A percentile compares a stretch with the other conserved stretches of the same genome.
phyloP scores from a whole-genome alignment of 1,140 invertebrate species.

The Drosophila miranda region DNA sequence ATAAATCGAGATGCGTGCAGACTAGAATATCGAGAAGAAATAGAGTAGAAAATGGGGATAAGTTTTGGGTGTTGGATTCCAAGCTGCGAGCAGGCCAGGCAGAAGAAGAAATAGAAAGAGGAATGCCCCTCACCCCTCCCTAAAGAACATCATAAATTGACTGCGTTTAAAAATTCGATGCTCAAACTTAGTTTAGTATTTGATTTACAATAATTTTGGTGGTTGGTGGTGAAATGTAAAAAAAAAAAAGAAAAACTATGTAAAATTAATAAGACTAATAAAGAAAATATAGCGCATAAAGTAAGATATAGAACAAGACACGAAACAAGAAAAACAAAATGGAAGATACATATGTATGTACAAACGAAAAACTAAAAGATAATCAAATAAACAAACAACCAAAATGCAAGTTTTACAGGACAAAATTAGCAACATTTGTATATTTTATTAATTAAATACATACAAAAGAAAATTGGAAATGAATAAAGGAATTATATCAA shows the following conservation, averaged over 20 bases:
- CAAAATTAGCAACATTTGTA: conserved; percentile 66
- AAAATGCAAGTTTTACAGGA: conserved; percentile 67
- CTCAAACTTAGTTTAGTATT: conserved; percentile 54
- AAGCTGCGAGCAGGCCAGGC: conserved; percentile 12
- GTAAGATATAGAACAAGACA: conserved; percentile 64
- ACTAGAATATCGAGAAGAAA: conserved; percentile 84
- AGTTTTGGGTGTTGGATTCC: conserved; percentile 1
- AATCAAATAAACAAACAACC: conserved; percentile 67
- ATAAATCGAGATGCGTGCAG: conserved; percentile 96
- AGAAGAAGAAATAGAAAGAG: conserved; percentile 4
- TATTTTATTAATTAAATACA: conserved; percentile 73
- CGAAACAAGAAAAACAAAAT: conserved; percentile 67
- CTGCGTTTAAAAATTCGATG: conserved; percentile 7
- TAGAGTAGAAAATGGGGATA: conserved; percentile 25
- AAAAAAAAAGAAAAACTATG: conserved; percentile 31
- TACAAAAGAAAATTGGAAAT: conserved; percentile 55
- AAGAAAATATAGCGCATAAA: conserved; percentile 35
- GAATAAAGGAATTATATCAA: conserved; percentile 33
- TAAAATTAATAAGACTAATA: conserved; percentile 39
- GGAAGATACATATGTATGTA: conserved; percentile 10
- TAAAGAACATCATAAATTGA: background rate
- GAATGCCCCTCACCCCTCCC: background rate
- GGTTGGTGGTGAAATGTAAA: conserved; percentile 73
- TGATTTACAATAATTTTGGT: conserved; percentile 72
- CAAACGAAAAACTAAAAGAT: conserved; percentile 28